These are phyloP conservation scores for Ictalurus punctatus DNA, from an alignment of 2,113 vertebrate species.

Conservation along the genomic window DNA sequence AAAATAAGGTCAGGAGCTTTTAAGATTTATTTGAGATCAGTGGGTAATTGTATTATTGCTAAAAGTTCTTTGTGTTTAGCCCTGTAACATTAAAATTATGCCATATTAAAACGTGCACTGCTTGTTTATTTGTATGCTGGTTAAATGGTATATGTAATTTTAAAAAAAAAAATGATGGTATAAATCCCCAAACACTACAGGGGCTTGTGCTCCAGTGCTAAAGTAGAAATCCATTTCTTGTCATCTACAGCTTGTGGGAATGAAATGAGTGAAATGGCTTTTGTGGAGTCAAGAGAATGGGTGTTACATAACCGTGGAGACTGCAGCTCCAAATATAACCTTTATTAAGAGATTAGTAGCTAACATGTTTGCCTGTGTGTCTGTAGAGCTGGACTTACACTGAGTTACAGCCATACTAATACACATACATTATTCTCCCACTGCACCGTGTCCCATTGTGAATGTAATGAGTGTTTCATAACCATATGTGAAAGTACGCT, in stretches of 20 bases:
- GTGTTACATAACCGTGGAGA: slow-evolving; percentile 67
- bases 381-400: slow-evolving; percentile 53
- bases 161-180: background rate
- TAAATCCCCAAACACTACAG: background rate
- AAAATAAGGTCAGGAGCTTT: background rate
- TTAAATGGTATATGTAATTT: background rate
- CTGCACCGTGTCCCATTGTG: background rate
- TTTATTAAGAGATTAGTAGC: slow-evolving; percentile 72
- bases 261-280: slow-evolving; percentile 26
- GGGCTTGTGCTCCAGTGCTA: background rate
- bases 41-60: background rate
- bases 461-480: background rate
- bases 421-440: slow-evolving; percentile 13
- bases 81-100: background rate
- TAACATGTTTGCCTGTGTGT: slow-evolving; percentile 54
- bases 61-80: background rate
- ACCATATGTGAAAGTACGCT: background rate
- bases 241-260: background rate
- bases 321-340: slow-evolving; percentile 73
- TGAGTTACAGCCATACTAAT: slow-evolving; percentile 40
- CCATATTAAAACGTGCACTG: background rate
- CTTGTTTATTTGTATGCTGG: background rate
- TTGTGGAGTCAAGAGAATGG: slow-evolving; percentile 48
- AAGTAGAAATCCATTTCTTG: background rate
- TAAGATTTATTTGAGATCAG: background rate